These are phyloP conservation scores for Leucophora obtusa DNA, from an alignment of 2,888 invertebrate genomes.

Conservation along the genomic window DNA sequence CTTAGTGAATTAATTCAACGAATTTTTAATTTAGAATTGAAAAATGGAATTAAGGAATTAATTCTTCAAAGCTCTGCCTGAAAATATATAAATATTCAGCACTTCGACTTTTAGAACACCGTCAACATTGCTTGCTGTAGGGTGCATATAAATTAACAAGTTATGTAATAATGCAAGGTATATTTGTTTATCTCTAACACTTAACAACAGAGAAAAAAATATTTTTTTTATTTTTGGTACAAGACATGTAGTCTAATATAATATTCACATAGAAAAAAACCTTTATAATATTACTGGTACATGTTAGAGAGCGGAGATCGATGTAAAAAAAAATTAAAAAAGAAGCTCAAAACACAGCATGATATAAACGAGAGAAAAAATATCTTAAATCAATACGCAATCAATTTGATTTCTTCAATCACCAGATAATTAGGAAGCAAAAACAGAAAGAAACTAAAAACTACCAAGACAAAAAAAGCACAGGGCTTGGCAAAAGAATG, in stretches of 20 bases:
- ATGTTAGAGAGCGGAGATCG: not conserved
- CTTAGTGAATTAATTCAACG: too few species aligned
- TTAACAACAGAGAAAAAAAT: conserved; percentile 37
- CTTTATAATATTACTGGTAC: not conserved
- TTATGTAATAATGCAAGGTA: conserved; percentile 24
- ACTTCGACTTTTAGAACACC: too few species aligned
- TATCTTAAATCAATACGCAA: conserved; percentile 66
- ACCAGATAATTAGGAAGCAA: conserved; percentile 71
- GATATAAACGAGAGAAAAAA: conserved; percentile 55
- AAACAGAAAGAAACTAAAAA: conserved; percentile 4
- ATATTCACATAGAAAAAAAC: conserved; percentile 4
- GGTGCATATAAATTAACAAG: conserved; percentile 2
- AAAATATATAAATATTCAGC: too few species aligned
- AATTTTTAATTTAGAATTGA: too few species aligned
- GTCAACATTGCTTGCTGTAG: not conserved
- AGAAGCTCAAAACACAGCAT: conserved; percentile 59
- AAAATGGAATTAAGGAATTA: too few species aligned
- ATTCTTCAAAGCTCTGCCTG: too few species aligned
- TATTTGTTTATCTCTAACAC: conserved; percentile 55
- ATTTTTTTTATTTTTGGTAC: conserved; percentile 11
- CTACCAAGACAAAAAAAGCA: not conserved
- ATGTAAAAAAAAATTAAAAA: conserved; percentile 31
- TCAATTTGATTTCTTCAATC: conserved; percentile 74
- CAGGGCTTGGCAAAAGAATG: not conserved
- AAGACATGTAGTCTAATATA: conserved; percentile 45